phyloP scores from a whole-genome alignment of 2,888 invertebrate genomes.

The Brachynemurus nebulosus region DNA sequence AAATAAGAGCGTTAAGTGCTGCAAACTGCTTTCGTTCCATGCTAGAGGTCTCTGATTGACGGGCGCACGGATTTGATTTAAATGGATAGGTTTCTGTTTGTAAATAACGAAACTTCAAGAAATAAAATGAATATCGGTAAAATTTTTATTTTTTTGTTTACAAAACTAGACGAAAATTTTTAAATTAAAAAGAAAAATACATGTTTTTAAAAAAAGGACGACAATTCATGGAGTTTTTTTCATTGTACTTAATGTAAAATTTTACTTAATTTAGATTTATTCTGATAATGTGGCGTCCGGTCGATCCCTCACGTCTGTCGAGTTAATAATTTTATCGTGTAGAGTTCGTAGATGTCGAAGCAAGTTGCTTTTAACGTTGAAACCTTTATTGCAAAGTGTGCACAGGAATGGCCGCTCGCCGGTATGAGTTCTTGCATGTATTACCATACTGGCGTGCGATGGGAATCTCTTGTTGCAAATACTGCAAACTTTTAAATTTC shows the following conservation, averaged over 20 bases:
- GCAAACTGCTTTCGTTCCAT: too few species aligned
- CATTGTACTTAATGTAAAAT: too few species aligned
- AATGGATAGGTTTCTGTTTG: too few species aligned
- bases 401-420: slow-evolving; percentile 61
- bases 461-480: slow-evolving; percentile 62
- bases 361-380: slow-evolving; percentile 65
- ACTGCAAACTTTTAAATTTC: slow-evolving; percentile 44
- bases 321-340: slow-evolving; percentile 49
- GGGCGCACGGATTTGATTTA: too few species aligned
- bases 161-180: not conserved
- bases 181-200: too few species aligned
- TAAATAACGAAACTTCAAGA: too few species aligned
- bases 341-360: slow-evolving; percentile 58
- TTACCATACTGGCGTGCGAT: slow-evolving; percentile 65
- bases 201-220: too few species aligned
- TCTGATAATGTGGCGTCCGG: not conserved
- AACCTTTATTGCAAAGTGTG: slow-evolving; percentile 60
- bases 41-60: too few species aligned
- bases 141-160: not conserved
- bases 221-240: too few species aligned
- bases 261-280: too few species aligned
- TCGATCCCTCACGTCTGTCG: slow-evolving; percentile 24
- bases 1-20: too few species aligned
- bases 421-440: slow-evolving; percentile 62
- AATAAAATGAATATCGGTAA: too few species aligned